Base-by-base conservation (phyloP, 2,797 vertebrate genomes). In the Gymnoscopelus microlampas region DNA sequence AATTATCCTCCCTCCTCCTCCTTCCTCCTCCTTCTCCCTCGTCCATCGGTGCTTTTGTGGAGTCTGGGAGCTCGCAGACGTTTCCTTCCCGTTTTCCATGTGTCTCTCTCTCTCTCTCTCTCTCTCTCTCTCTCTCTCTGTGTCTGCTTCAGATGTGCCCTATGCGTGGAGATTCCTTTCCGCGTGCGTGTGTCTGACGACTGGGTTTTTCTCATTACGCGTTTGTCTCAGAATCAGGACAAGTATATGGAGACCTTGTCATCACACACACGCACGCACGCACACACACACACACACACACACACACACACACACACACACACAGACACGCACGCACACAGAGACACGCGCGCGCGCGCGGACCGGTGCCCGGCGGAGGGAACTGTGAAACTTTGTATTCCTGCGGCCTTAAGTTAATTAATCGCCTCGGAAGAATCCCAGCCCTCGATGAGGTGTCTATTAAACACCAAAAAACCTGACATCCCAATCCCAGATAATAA, bases 391-490 rank as follows among this genome's bases (percentile, higher is more conserved):
- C 85, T 88, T 81, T 89, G 77, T 64, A 48, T 86, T 90, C 87
- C 87, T 84, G 73, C 60, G 88, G 87, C 85, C 79, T 87, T 79
- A 73, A 91, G 23, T 89, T 86, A 91, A 91, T 91, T 85, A 91
- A 90, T 88, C 86, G 78, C 86, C 29, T 59, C 57, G 70, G 79
- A 83, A 81, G 74, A 84, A 78, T 73, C 62, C 69, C 48, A 68
- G 66, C 15, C 19, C 24, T 65, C 24, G 53, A 66, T 77, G 74
- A 86, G 77, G 74, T 90, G 81, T 88, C 87, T 79, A 70, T 87
- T 80, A 80, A 39, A 67, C 75, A 87, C 77, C 58, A 29, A 80
- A 35, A 35, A 88, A 80, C 56, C 69, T 85, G 79, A 87, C 87
- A 80, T 82, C 63, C 81, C 74, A 78, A 78, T 82, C 66, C 68